These are phyloP conservation scores for Xiphophorus maculatus DNA, from an alignment of 2,113 vertebrate genomes.

Conservation along the genomic window DNA sequence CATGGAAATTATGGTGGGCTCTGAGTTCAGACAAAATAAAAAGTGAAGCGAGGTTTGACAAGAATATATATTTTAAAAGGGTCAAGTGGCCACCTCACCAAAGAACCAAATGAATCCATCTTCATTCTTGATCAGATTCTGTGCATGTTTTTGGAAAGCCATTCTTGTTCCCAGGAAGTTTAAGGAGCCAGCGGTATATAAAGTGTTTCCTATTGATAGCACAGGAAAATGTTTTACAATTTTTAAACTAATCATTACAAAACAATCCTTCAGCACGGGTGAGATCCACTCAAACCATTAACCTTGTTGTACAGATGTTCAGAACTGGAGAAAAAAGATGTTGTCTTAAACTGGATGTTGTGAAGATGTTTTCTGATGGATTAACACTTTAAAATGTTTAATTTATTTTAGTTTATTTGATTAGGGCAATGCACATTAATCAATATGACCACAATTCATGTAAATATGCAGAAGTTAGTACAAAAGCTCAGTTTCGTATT, in stretches of 20 bases:
- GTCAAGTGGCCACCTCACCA: slow-evolving; percentile 1
- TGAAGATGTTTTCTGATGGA: too few species aligned
- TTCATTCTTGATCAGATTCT: slow-evolving; percentile 23
- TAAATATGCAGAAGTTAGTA: too few species aligned
- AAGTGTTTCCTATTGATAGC: slow-evolving; percentile 16
- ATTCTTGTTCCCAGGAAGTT: slow-evolving; percentile 24
- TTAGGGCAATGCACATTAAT: too few species aligned
- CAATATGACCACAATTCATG: too few species aligned
- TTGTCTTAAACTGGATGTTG: too few species aligned
- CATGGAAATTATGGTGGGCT: slow-evolving; percentile 44
- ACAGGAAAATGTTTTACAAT: not conserved
- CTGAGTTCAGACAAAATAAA: slow-evolving; percentile 8
- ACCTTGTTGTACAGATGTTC: too few species aligned
- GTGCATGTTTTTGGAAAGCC: slow-evolving; percentile 17
- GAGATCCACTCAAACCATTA: too few species aligned
- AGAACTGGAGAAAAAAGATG: too few species aligned
- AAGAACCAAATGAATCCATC: slow-evolving; percentile 13
- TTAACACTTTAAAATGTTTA: too few species aligned
- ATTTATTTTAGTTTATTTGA: too few species aligned
- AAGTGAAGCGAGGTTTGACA: not conserved
- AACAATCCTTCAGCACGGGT: too few species aligned
- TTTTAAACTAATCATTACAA: not conserved
- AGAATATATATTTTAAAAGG: not conserved
- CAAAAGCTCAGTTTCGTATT: too few species aligned
- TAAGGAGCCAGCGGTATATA: slow-evolving; percentile 6